Conservation (phyloP, 2,888 invertebrate genomes). For the Eupithecia insigniata region DNA sequence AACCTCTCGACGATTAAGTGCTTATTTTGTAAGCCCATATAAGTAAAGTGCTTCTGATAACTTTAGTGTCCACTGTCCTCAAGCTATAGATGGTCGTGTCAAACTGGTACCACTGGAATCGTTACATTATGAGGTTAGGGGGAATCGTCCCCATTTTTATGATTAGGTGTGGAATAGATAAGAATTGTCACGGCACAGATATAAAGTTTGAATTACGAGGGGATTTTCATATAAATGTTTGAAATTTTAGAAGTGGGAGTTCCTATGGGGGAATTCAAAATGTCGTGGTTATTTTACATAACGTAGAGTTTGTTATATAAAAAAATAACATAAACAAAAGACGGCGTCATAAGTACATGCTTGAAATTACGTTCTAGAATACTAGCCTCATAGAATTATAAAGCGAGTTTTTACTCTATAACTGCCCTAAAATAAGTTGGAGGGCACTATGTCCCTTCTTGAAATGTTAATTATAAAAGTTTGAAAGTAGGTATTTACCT, state of each 20-base stretch:
- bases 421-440: not conserved
- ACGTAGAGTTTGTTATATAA: no score
- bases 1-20: no score
- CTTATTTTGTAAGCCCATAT: not conserved
- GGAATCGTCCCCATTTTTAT: conserved; percentile 32
- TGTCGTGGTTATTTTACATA: no score
- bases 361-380: not conserved
- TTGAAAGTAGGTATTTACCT: not conserved
- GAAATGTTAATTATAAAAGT: not conserved
- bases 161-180: conserved; percentile 36
- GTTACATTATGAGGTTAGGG: conserved; percentile 36
- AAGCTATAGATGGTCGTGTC: conserved; percentile 48
- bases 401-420: no score
- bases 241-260: conserved; percentile 4
- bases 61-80: conserved; percentile 24
- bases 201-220: conserved; percentile 29
- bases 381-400: no score
- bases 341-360: not conserved
- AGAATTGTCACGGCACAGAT: conserved; percentile 30
- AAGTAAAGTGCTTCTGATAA: no score
- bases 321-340: not conserved
- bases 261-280: not conserved
- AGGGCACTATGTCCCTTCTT: not conserved
- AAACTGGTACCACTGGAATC: conserved; percentile 29
- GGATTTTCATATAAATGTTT: conserved; percentile 10